Percentiles rank a stretch among this genome's conserved stretches.
These are phyloP conservation scores for Cyphomyrmex costatus DNA, from an alignment of 1,140 invertebrate species.

Conservation along the genomic window DNA sequence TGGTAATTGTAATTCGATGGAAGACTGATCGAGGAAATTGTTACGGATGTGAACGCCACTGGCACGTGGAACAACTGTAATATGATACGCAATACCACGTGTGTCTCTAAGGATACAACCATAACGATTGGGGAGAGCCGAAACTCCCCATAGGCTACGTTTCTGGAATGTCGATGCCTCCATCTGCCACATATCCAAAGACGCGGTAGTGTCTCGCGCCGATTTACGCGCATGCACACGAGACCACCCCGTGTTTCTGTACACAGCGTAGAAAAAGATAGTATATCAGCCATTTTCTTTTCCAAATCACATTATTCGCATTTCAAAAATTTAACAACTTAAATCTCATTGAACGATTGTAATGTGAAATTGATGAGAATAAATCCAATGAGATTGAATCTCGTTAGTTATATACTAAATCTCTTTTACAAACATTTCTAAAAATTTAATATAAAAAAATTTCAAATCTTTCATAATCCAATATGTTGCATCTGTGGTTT, in stretches of 20 bases:
- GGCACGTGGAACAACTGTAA: slow-evolving; percentile 79
- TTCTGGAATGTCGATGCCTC: slow-evolving; percentile 64
- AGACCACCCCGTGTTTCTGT: too few species aligned
- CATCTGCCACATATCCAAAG: slow-evolving; percentile 61
- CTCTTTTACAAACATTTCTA: background rate
- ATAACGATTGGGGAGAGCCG: slow-evolving; percentile 54
- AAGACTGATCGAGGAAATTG: slow-evolving; percentile 85
- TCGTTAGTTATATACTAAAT: background rate
- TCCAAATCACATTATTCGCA: background rate
- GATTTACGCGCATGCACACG: too few species aligned
- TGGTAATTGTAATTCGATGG: slow-evolving; percentile 81
- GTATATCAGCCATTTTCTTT: slow-evolving; percentile 9
- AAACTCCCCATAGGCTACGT: slow-evolving; percentile 68
- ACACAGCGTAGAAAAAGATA: background rate
- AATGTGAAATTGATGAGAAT: too few species aligned
- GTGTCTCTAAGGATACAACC: slow-evolving; percentile 64
- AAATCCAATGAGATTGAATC: background rate
- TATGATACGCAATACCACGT: slow-evolving; percentile 78
- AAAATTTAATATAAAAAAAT: background rate
- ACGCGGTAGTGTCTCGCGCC: too few species aligned
- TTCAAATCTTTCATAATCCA: background rate
- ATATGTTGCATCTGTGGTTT: slow-evolving; percentile 39
- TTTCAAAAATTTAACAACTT: background rate
- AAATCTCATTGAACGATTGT: background rate
- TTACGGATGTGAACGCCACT: slow-evolving; percentile 83